phyloP scores from a whole-genome alignment of 2,113 vertebrate genomes.

The Anser cygnoides region DNA sequence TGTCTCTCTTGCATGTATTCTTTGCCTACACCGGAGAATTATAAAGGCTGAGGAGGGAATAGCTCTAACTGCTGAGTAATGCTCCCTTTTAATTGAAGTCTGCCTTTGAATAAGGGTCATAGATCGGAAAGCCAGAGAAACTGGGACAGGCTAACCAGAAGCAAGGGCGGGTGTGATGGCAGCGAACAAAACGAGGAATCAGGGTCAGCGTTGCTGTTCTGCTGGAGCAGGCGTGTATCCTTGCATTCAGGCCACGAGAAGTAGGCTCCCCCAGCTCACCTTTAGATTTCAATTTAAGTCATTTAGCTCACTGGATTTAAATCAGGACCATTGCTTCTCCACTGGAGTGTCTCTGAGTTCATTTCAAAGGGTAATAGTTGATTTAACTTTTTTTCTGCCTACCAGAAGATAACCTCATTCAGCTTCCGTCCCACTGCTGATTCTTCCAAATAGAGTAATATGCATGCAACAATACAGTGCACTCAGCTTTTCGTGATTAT shows the following conservation, averaged over 20 bases:
- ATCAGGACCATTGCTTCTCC: neutral
- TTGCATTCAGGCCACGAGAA: neutral
- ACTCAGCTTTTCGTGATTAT: neutral
- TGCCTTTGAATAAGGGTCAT: neutral
- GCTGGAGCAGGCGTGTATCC: neutral
- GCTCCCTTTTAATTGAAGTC: neutral
- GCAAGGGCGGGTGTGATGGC: neutral
- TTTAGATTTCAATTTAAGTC: neutral
- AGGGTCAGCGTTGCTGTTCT: neutral
- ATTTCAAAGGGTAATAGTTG: neutral
- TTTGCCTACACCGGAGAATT: neutral
- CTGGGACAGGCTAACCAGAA: neutral
- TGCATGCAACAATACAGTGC: neutral
- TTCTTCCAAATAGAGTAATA: neutral
- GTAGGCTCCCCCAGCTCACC: neutral
- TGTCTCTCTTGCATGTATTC: accelerated
- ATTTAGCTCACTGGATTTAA: neutral
- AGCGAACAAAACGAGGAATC: neutral
- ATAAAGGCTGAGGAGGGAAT: neutral
- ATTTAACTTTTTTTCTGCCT: neutral
- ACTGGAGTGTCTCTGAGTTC: neutral
- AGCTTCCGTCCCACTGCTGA: neutral
- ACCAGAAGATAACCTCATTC: neutral
- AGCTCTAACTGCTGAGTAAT: neutral
- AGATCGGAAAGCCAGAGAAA: neutral